Base-by-base conservation (phyloP, 2,113 vertebrate species). In the Xenotilapia leptura region DNA sequence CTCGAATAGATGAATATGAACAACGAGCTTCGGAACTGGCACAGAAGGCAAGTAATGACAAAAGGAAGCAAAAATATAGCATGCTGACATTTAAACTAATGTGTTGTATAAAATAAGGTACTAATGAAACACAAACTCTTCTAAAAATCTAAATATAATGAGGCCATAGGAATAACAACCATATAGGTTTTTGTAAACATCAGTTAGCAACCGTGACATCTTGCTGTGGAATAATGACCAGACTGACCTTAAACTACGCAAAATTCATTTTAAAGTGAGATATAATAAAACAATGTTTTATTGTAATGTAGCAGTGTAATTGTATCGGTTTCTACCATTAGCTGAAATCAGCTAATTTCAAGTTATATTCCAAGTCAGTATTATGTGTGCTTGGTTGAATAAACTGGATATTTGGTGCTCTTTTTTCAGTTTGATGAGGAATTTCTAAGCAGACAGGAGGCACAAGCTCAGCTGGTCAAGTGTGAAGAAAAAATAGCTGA, bases 341-440 rank as follows among this genome's bases (percentile, higher is more conserved):
- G 23, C 28, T 83, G n/a, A 86, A 40, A 14, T 80, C 15, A 1
- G 21, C 80, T 81, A 49, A 62, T 82, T 85, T 11, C 1, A 8
- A 6, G 21, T 60, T 56, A 86, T 70, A 56, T n/a, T 62, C 58
- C 31, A 15, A 81, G 86, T 65, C 15, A 56, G 5, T 45, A 33
- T 15, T 7, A 9, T 83, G 56, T 51, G 79, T 68, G 17, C 60
- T 75, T 45, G 21, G 84, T 45, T 62, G 73, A 80, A 80, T 90
- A 17, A 84, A 83, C 55, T 80, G 7, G 28, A 47, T 84, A 84
- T 88, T 54, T 70, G 5, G 73, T 84, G 26, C 26, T 77, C 26
- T 68, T 38, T 77, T 77, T 96, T 26, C 89, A 99, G 99, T 97
- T 97, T 95, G 98, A 99, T 91, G 98, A 98, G 92, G 98, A 99